These are phyloP conservation scores for Plagodis pulveraria DNA, from an alignment of 2,888 invertebrate species.

Conservation along the genomic window DNA sequence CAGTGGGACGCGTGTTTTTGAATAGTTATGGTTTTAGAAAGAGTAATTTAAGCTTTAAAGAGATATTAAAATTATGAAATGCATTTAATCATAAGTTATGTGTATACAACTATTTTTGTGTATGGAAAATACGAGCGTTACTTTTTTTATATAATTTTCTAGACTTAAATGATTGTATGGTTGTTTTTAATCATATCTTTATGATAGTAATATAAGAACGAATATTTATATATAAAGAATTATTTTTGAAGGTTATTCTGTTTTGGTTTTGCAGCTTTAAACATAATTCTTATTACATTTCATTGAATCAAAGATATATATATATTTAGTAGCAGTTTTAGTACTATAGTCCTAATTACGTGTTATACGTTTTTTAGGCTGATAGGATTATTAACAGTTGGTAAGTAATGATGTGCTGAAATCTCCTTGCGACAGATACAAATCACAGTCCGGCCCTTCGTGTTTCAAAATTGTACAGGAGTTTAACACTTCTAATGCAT, in stretches of 20 bases:
- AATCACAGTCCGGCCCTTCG: neutral
- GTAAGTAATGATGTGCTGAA: no score
- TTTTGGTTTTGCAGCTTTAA: constrained; percentile 55
- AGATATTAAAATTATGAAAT: constrained; percentile 36
- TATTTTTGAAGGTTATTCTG: constrained; percentile 15
- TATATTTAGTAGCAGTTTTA: no score
- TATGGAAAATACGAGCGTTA: constrained; percentile 11
- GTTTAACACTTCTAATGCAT: constrained; percentile 19
- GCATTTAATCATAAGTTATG: constrained; percentile 43
- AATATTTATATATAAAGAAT: neutral
- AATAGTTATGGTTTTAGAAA: constrained; percentile 61
- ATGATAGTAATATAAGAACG: constrained; percentile 24
- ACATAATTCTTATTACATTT: neutral
- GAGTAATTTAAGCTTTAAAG: constrained; percentile 33
- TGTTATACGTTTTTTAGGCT: no score
- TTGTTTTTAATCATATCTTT: constrained; percentile 38
- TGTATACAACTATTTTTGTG: constrained; percentile 12
- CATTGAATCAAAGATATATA: no score
- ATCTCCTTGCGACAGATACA: no score
- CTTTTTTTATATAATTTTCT: constrained; percentile 24
- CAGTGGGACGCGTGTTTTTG: constrained; percentile 59
- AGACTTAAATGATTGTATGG: constrained; percentile 24
- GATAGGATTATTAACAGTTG: no score
- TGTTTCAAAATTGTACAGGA: constrained; percentile 9
- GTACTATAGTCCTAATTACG: no score